Evolutionary conservation across 1,140 invertebrate species (phyloP), one percentile per base, ranked within the genome.

Genomic region (Penaeus indicus): DNA sequence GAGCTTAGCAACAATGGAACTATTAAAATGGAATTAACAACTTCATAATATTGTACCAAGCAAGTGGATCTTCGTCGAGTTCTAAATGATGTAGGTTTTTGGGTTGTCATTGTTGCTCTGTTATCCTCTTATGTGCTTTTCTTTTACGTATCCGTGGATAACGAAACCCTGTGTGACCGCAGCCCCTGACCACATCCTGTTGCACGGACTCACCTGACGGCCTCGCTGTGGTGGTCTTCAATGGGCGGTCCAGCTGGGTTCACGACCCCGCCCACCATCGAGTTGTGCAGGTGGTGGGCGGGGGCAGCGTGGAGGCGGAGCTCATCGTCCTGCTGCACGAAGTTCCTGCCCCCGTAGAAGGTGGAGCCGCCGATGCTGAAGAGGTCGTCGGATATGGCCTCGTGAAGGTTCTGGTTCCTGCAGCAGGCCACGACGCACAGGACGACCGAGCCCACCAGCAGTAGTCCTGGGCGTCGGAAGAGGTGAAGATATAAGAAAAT

Each of bases 291-390:
- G 8, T 54, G 79, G 67, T 61, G 61, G 67, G 25, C n/a, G 13
- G 64, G 63, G 13, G 67, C 27, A 5, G 38, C 5, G 25, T 61
- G 16, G n/a, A 38, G 22, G 47, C 47, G 25, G 27, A 84, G 72
- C 27, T 88, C 72, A 19, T 86, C 60, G 62, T 81, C 85, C 38
- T 64, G 72, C 13, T 63, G 72, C 42, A 77, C 69, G 32, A 88
- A 64, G 13, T 63, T 42, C 21, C 75, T 62, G 22, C 81, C 81
- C 0, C 81, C 86, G 81, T 88, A 88, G 38, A 88, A 88, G 16
- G 86, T 88, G 61, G 86, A 88, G 47, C 67, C 75, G 42, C 86
- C 86, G 25, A 88, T 84, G 72, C 38, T 88, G 69, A 84, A 75
- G 54, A 88, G 67, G 54, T 88, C 86, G 60, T 88, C 86, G 10